Evolutionary conservation across 2,113 vertebrate genomes (phyloP), one percentile per base, ranked within the genome.

Genomic region (Probosciger aterrimus): DNA sequence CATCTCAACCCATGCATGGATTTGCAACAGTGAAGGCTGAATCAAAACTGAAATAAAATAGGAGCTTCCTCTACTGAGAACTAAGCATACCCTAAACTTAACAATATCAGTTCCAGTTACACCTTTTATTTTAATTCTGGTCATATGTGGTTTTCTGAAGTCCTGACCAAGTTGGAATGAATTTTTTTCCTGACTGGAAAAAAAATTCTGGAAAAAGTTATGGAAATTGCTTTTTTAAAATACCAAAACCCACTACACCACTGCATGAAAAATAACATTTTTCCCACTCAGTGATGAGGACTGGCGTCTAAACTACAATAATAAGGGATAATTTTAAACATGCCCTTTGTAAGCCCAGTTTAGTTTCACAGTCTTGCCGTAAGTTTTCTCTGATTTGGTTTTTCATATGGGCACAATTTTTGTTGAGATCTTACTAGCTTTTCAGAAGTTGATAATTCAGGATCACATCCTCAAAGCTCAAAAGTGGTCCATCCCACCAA

Each of bases 181-280:
- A 46, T 62, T 44, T 25, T 52, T 65, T 73, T 44, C 37, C 19
- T 44, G 14, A 25, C 7, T 35, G 9, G 17, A 75, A 59, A 75
- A 68, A 57, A 33, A n/a, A 14, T 7, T 23, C 57, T n/a, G 57
- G 57, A 59, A 70, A 76, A 87, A 49, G 25, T 55, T 14, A 69
- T 71, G 60, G 35, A 86, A 95, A 93, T 78, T 30, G 0, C 52
- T 55, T 82, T 93, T 95, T 60, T 49, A 68, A 46, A 93, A 83
- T 82, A 74, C 31, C 18, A 76, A 91, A 93, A 60, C 5, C 0
- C 37, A 82, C 46, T 71, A 83, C 39, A 85, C 3, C 11, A 67
- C 41, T 4, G 4, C 57, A 49, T 31, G 46, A 85, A 93, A 96
- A 88, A 47, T 44, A 95, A 28, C 5, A 14, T 53, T 49, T 65